Percentiles rank a stretch among this genome's conserved stretches.
These are phyloP conservation scores for Pycnomerus fuliginosus DNA, from an alignment of 2,888 invertebrate genomes.

Conservation along the genomic window DNA sequence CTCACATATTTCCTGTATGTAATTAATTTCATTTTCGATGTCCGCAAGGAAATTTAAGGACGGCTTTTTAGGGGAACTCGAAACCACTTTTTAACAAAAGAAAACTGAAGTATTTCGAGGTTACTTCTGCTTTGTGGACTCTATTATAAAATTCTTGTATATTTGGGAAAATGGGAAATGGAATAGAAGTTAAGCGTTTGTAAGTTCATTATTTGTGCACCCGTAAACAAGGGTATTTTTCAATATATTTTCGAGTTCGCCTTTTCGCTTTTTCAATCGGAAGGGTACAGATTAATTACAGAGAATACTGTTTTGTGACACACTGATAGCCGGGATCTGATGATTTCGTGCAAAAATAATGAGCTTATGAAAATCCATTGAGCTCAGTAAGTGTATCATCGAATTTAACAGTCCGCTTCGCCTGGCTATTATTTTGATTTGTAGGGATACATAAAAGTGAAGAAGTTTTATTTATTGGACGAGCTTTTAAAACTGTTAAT, in stretches of 20 bases:
- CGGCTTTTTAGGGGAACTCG: too few species aligned
- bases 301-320: too few species aligned
- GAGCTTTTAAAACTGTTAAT: slow-evolving; percentile 14
- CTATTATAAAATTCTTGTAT: too few species aligned
- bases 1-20: not conserved
- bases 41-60: too few species aligned
- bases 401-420: slow-evolving; percentile 1
- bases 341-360: too few species aligned
- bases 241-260: not conserved
- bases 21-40: not conserved
- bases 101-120: too few species aligned
- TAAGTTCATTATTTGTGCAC: too few species aligned
- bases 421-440: slow-evolving; percentile 6
- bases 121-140: too few species aligned
- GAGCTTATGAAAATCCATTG: slow-evolving; percentile 5
- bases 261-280: not conserved
- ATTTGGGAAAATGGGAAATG: too few species aligned
- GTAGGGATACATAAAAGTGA: not conserved
- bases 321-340: too few species aligned
- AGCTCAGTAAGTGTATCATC: slow-evolving; percentile 3
- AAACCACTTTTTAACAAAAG: too few species aligned
- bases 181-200: too few species aligned
- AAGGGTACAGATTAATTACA: not conserved
- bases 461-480: slow-evolving; percentile 10
- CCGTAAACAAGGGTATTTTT: not conserved